Evolutionary conservation across 2,888 invertebrate genomes (phyloP).

Genomic region (Glaucopsyche alexis): DNA sequence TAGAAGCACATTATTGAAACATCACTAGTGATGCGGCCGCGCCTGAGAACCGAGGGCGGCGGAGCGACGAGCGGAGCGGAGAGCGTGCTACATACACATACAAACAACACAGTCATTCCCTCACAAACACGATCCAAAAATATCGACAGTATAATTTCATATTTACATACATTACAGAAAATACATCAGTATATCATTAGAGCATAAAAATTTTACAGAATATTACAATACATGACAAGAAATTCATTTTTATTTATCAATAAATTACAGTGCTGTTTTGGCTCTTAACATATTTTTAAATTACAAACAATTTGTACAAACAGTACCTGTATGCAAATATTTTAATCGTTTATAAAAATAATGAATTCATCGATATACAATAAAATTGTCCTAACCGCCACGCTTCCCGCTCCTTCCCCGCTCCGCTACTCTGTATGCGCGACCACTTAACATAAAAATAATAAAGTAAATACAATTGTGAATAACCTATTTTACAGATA

Average conservation of each 20-base stretch:
- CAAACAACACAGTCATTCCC: background rate
- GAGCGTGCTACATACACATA: background rate
- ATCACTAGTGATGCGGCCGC: constrained; percentile 51
- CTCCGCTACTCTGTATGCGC: constrained; percentile 18
- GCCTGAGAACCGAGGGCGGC: constrained; percentile 13
- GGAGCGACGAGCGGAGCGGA: constrained; percentile 18
- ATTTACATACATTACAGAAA: constrained; percentile 14
- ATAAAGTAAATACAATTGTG: constrained; percentile 58
- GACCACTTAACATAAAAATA: constrained; percentile 38
- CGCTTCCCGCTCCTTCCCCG: constrained; percentile 35
- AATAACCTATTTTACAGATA: constrained; percentile 44
- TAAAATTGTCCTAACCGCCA: background rate
- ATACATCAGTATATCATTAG: background rate
- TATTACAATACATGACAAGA: background rate
- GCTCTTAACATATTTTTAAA: background rate
- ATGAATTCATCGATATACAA: constrained; percentile 1
- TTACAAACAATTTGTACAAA: background rate
- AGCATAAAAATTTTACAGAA: background rate
- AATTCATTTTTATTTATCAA: background rate
- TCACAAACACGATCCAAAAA: constrained; percentile 14
- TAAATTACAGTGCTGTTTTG: background rate
- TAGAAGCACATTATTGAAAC: constrained; percentile 78
- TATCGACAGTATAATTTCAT: constrained; percentile 2
- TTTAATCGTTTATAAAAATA: background rate
- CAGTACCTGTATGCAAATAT: background rate